Evolutionary conservation across 2,113 vertebrate species (phyloP), one percentile per base, ranked within the genome.

Genomic region (Lagopus leucura): DNA sequence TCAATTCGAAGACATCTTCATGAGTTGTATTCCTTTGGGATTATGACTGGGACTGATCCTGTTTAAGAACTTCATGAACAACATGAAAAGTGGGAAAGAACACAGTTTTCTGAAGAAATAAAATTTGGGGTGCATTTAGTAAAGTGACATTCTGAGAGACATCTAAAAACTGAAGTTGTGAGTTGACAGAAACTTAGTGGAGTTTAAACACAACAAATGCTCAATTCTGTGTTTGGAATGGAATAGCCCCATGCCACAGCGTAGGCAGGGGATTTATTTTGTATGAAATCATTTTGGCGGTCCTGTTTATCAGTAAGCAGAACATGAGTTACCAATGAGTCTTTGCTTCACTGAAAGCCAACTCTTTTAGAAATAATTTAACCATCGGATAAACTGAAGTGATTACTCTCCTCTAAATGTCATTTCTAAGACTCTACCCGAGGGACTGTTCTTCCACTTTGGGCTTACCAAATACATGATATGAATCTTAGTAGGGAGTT

Each of bases 371-470:
- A 21, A 66, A 67, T 50, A 79, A 32, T 24, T n/a, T 3, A 66
- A n/a, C 1, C n/a, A 63, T 10, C 20, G 58, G 25, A 13, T 3
- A 42, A 48, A 50, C 1, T 0, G 8, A 84, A 81, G 8, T 0
- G 2, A 13, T 18, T 65, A 19, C 13, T 34, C 5, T 76, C 19
- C 4, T n/a, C 27, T 58, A 0, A 4, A 13, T 60, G 9, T 7
- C 24, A 50, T 8, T 55, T 81, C 34, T 50, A 32, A 78, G 13
- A 19, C 22, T 72, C 8, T 30, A 20, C 9, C 36, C 50, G 34
- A 71, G n/a, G 9, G 55, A 47, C 8, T 50, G 6, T 52, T 67
- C 57, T 67, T 73, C 32, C 47, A 55, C 21, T 60, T 42, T 65
- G 13, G 11, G 2, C 4, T 5, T 83, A 4, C 3, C 3, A 36